phyloP scores from a whole-genome alignment of 2,797 vertebrate species.

The Enteromius thamalakanensis region DNA sequence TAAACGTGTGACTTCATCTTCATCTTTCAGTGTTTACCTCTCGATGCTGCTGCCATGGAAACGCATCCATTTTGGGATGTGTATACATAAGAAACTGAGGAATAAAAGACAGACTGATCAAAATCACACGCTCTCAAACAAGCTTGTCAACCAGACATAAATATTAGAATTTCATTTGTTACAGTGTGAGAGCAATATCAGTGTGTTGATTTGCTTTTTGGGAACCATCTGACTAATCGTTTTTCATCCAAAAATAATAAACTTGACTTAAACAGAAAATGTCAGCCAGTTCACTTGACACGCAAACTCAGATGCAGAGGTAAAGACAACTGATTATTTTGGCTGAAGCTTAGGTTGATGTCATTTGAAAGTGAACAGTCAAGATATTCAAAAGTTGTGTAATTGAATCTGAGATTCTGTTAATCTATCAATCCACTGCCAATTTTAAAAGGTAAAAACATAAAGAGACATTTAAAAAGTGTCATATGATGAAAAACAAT shows the following conservation, averaged over 20 bases:
- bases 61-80: constrained; percentile 29
- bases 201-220: constrained; percentile 14
- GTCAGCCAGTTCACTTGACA: constrained; percentile 14
- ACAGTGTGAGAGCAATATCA: constrained; percentile 23
- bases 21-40: constrained; percentile 42
- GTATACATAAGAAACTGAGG: constrained; percentile 26
- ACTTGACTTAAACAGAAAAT: constrained; percentile 25
- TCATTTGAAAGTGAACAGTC: constrained; percentile 25
- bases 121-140: constrained; percentile 7
- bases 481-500: background rate
- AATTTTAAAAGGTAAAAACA: background rate
- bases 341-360: constrained; percentile 22
- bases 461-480: background rate
- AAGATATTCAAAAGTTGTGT: constrained; percentile 9
- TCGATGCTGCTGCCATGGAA: constrained; percentile 42
- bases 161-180: constrained; percentile 5
- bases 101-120: constrained; percentile 26
- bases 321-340: constrained; percentile 40
- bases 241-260: constrained; percentile 29
- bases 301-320: constrained; percentile 8
- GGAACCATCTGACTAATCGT: constrained; percentile 4
- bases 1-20: constrained; percentile 40
- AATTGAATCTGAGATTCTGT: constrained; percentile 25
- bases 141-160: constrained; percentile 2
- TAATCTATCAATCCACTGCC: constrained; percentile 4